Evolutionary conservation across 2,888 invertebrate genomes (phyloP).

Genomic region (Troilus luridus): DNA sequence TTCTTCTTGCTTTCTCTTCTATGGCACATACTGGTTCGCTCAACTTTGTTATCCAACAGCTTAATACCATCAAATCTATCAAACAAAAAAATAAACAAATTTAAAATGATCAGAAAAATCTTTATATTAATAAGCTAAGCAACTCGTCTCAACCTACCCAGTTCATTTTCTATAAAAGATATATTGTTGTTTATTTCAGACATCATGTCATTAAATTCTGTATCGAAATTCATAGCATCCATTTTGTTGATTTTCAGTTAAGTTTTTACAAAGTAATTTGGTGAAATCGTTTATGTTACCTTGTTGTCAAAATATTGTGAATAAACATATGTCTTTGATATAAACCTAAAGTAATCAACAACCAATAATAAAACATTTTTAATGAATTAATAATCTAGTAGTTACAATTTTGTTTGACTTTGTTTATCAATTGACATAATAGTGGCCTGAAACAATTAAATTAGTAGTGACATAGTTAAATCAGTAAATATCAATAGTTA

Average conservation of each 20-base stretch:
- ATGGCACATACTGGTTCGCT: neutral
- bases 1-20: conserved; percentile 52
- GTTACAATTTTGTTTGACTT: conserved; percentile 46
- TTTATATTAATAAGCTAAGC: neutral
- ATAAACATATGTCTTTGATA: conserved; percentile 13
- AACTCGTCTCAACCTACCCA: conserved; percentile 35
- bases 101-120: neutral
- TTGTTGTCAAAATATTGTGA: neutral
- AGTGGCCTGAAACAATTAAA: conserved; percentile 41
- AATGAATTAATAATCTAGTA: neutral
- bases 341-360: neutral
- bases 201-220: neutral
- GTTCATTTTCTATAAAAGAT: conserved; percentile 52
- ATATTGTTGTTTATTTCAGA: conserved; percentile 51
- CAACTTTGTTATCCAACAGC: conserved; percentile 50
- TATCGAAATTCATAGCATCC: conserved; percentile 11
- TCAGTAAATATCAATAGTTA: neutral
- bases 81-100: neutral
- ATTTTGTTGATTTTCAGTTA: conserved; percentile 10
- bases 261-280: neutral
- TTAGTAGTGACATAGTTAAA: neutral
- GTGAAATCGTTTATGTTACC: neutral
- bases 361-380: neutral
- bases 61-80: conserved; percentile 42
- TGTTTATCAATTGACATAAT: conserved; percentile 43